A percentile compares a stretch with the other conserved stretches of the same genome.
Evolutionary conservation across 2,888 invertebrate species (phyloP).

Genomic region (Idaea straminata): DNA sequence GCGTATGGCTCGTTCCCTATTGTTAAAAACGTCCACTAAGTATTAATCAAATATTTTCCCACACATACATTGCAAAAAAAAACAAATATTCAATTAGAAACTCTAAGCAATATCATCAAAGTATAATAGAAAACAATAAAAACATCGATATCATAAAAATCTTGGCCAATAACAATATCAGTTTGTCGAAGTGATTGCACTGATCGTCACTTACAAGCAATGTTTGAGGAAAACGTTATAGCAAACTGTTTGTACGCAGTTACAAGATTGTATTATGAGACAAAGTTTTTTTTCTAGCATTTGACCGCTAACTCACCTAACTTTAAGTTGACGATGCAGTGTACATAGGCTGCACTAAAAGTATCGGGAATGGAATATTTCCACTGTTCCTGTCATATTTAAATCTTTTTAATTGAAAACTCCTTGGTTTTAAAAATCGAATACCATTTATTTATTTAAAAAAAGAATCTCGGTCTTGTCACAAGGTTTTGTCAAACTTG

Average conservation of each 20-base stretch:
- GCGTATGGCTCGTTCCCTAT: no score
- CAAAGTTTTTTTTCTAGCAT: not conserved
- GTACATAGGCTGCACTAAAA: not conserved
- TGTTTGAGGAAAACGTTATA: conserved; percentile 15
- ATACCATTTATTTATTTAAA: no score
- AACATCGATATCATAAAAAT: conserved; percentile 12
- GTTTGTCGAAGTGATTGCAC: conserved; percentile 16
- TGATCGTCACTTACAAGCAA: conserved; percentile 12
- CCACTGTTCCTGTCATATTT: no score
- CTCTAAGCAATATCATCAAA: not conserved
- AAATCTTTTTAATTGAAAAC: no score
- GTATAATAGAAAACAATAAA: conserved; percentile 5
- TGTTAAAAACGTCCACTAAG: not conserved
- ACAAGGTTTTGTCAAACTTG: no score
- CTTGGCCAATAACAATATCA: conserved; percentile 25
- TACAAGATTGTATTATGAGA: not conserved
- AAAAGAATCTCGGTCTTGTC: no score
- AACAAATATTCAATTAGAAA: not conserved
- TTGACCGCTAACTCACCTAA: not conserved
- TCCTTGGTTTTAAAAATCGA: no score
- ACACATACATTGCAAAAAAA: not conserved
- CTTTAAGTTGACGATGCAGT: conserved; percentile 18
- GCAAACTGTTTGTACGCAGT: conserved; percentile 21
- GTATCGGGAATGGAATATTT: no score
- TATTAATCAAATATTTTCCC: no score